Evolutionary conservation across 2,113 vertebrate genomes (phyloP).

Genomic region (Clarias gariepinus): DNA sequence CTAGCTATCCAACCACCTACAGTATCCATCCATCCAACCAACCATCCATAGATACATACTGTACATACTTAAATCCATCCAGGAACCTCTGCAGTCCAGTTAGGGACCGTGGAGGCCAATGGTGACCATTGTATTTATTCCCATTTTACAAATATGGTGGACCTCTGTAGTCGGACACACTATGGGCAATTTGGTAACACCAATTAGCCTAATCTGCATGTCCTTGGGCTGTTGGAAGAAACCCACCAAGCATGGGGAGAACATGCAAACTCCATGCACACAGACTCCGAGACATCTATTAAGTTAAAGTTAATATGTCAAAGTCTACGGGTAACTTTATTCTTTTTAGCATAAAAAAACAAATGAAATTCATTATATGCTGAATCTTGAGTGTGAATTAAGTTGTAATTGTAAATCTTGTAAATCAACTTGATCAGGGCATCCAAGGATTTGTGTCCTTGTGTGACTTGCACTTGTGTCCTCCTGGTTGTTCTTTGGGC

Average conservation of each 20-base stretch:
- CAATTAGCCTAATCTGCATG: too few relatives aligned
- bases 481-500: not conserved
- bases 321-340: not conserved
- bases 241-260: too few relatives aligned
- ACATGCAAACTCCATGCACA: too few relatives aligned
- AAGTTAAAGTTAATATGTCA: not conserved
- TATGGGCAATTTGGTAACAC: too few relatives aligned
- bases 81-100: too few relatives aligned
- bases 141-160: too few relatives aligned
- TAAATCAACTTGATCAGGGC: not conserved
- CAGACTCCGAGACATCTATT: too few relatives aligned
- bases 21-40: not conserved
- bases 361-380: not conserved
- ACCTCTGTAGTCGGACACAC: too few relatives aligned
- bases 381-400: not conserved
- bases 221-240: too few relatives aligned
- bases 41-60: not conserved
- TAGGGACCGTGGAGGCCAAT: too few relatives aligned
- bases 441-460: too few relatives aligned
- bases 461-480: not conserved
- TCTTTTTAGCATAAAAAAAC: not conserved
- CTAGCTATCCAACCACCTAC: not conserved
- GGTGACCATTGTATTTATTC: too few relatives aligned
- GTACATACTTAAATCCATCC: not conserved
- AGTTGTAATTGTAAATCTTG: not conserved